These are phyloP conservation scores for Tridacna crocea DNA, from an alignment of 2,888 invertebrate species.

Conservation along the genomic window DNA sequence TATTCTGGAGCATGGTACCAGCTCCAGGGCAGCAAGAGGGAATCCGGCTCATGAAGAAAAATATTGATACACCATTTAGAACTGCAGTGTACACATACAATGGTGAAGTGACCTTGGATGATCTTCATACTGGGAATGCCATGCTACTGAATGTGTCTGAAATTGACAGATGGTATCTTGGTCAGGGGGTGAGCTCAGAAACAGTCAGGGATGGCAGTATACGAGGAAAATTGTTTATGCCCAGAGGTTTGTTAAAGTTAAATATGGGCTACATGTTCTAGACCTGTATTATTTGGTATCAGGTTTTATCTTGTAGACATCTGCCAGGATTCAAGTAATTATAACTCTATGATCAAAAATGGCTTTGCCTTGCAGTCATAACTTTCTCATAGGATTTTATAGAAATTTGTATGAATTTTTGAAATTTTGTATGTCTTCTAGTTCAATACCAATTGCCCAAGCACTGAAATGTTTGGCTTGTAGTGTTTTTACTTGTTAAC, in stretches of 20 bases:
- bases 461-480: too few species aligned
- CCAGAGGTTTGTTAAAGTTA: slow-evolving; percentile 63
- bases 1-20: slow-evolving; percentile 74
- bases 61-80: slow-evolving; percentile 64
- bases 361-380: too few species aligned
- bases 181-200: slow-evolving; percentile 59
- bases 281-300: too few species aligned
- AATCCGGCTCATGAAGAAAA: slow-evolving; percentile 65
- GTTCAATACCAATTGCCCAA: too few species aligned
- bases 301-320: too few species aligned
- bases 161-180: slow-evolving; percentile 66
- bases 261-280: too few species aligned
- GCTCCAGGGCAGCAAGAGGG: slow-evolving; percentile 64
- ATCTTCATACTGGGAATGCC: slow-evolving; percentile 24
- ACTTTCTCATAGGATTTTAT: too few species aligned
- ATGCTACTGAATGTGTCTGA: slow-evolving; percentile 32
- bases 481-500: too few species aligned
- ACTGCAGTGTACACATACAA: slow-evolving; percentile 57
- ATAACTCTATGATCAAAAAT: too few species aligned
- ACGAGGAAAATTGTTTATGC: slow-evolving; percentile 73
- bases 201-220: slow-evolving; percentile 66
- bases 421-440: too few species aligned
- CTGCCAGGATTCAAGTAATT: too few species aligned
- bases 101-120: slow-evolving; percentile 54
- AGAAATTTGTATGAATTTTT: too few species aligned